phyloP scores from a whole-genome alignment of 2,113 vertebrate species.

The Taxidea taxus region DNA sequence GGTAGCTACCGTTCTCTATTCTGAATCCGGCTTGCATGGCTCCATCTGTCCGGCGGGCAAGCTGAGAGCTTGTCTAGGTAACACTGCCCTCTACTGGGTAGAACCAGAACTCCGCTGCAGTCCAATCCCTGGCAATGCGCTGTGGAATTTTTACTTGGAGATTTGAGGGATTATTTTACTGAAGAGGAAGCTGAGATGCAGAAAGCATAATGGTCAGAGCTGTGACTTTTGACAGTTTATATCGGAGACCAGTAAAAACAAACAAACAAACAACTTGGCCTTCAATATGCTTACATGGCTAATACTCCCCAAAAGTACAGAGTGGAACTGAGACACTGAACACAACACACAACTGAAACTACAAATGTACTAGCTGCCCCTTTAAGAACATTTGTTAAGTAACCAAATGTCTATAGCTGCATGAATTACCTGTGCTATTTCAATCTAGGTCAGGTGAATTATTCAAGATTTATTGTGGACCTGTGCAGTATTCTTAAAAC shows the following conservation, averaged over 20 bases:
- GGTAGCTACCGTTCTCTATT: slow-evolving; percentile 33
- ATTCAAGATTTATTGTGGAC: not conserved
- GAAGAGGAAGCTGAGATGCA: not conserved
- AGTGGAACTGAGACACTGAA: not conserved
- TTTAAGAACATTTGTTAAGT: not conserved
- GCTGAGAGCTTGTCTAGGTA: slow-evolving; percentile 54
- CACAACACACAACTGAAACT: not conserved
- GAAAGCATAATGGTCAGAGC: not conserved
- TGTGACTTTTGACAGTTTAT: not conserved
- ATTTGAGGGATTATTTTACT: not conserved
- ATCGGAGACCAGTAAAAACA: not conserved
- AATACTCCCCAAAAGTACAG: not conserved
- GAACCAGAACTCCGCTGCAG: not conserved
- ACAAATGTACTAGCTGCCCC: not conserved
- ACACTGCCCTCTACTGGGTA: slow-evolving; percentile 68
- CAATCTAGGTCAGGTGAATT: slow-evolving; percentile 20
- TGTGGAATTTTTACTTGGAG: not conserved
- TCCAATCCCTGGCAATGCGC: not conserved
- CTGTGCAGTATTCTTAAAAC: slow-evolving; percentile 26
- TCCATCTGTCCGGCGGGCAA: slow-evolving; percentile 56
- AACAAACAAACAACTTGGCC: not conserved
- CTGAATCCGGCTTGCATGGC: not conserved
- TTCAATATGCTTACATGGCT: not conserved
- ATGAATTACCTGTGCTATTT: slow-evolving; percentile 15
- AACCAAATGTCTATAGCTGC: not conserved